Evolutionary conservation across 2,797 vertebrate genomes (phyloP).

Genomic region (Vultur gryphus): DNA sequence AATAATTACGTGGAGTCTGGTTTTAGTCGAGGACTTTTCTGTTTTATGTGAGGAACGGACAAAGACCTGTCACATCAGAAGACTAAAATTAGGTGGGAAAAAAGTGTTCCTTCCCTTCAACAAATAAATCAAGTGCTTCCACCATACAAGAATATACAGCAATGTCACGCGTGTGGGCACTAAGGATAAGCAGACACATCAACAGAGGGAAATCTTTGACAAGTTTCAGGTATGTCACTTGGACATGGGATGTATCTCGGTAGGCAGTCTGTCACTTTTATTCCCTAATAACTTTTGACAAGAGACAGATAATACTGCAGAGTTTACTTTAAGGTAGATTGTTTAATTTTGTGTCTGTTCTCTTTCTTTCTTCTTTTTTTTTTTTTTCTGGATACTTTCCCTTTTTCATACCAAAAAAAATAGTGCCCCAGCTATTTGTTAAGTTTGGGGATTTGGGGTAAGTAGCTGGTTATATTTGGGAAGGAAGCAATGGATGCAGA

Average conservation of each 20-base stretch:
- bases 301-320: neutral
- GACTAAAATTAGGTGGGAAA: neutral
- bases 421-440: neutral
- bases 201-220: slow-evolving; percentile 28
- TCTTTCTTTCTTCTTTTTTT: neutral
- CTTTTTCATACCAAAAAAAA: neutral
- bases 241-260: slow-evolving; percentile 20
- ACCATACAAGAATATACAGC: neutral
- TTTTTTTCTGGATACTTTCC: neutral
- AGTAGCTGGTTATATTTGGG: neutral
- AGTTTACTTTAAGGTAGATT: slow-evolving; percentile 24
- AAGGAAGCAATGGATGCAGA: neutral
- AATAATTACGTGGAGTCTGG: neutral
- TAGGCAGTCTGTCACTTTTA: slow-evolving; percentile 25
- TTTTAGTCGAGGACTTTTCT: slow-evolving; percentile 23
- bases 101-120: neutral
- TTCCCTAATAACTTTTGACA: slow-evolving; percentile 37
- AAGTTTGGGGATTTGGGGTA: neutral
- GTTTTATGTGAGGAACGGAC: slow-evolving; percentile 13
- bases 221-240: neutral
- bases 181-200: slow-evolving; percentile 6
- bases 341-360: neutral
- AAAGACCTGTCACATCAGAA: neutral
- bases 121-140: slow-evolving; percentile 35
- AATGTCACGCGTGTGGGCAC: neutral